Percentiles rank a stretch among this genome's conserved stretches.
These are phyloP conservation scores for Pachycephus smyrnensis DNA, from an alignment of 2,888 invertebrate species.

Conservation along the genomic window DNA sequence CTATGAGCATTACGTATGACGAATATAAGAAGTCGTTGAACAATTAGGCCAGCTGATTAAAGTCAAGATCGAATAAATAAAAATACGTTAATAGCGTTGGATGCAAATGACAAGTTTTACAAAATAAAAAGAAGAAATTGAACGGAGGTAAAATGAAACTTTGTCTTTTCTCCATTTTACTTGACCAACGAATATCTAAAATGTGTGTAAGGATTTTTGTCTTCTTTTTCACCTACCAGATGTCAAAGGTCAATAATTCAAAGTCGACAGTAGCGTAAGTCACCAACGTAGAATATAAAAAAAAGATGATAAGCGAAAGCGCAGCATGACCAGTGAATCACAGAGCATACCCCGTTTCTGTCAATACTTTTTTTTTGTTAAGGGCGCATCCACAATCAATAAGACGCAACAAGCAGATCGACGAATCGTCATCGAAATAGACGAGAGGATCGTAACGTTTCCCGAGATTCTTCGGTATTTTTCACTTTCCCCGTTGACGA, in stretches of 20 bases:
- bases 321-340: neutral
- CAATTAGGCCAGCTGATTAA: neutral
- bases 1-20: neutral
- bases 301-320: neutral
- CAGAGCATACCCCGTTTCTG: neutral
- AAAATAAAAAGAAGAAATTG: neutral
- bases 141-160: too few relatives aligned
- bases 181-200: too few relatives aligned
- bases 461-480: neutral
- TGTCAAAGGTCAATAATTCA: too few relatives aligned
- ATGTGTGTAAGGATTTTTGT: too few relatives aligned
- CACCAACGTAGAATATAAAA: neutral
- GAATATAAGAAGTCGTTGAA: neutral
- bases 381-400: neutral
- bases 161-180: too few relatives aligned
- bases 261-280: too few relatives aligned
- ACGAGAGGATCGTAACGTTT: neutral
- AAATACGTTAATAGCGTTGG: neutral
- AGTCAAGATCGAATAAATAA: neutral
- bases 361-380: neutral
- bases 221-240: too few relatives aligned
- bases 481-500: neutral
- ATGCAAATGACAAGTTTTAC: neutral
- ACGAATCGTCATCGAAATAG: neutral
- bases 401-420: neutral